Base-by-base conservation (phyloP, 1,140 invertebrate species). In the Drosophila biarmipes region DNA sequence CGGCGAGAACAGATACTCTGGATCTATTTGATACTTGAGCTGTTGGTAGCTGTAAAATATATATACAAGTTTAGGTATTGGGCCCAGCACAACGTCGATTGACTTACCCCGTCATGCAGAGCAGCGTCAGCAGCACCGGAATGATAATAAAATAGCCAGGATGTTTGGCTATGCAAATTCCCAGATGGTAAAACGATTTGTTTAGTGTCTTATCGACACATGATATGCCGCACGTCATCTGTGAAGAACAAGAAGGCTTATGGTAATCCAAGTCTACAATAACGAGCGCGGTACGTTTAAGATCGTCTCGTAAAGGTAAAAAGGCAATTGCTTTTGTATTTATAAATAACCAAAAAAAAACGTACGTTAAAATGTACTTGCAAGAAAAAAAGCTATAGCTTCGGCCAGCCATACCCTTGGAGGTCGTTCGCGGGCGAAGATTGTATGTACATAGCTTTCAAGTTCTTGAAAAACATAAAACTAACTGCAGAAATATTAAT, bases 1-100 rank as follows among this genome's bases (percentile, higher is more conserved):
- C 0, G 97, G 97, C 12, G 96, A 97, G 93, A 98, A 98, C 6
- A 98, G 93, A 92, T 98, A 98, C 91, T 98, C 97, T 1, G 97
- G 97, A 92, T 98, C 97, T 92, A 97, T 97, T 93, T 97, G 96
- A 92, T 97, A 98, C 72, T 96, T 92, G 51, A 98, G 95, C 85
- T 94, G 94, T 92, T 98, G 97, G 87, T 96, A 96, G 17, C 91
- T 92, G 76, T 1, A 63, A 73, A 49, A 58, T 21, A 15, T 14
- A 31, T 5, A 34, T 19, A 15, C 11, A 29, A 24, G 1, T 12
- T 58, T 29, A 37, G 34, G 1, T 6, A 27, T 11, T 8, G n/a
- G 1, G 0, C 8, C 14, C 29, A 4, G 1, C 42, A 21, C 5
- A 31, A n/a, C 8, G 31, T 40, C 6, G 4, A 3, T 29, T 29